Percentiles rank a stretch among this genome's conserved stretches.
phyloP scores from a whole-genome alignment of 2,797 vertebrate genomes.

The Remorina albescens region DNA sequence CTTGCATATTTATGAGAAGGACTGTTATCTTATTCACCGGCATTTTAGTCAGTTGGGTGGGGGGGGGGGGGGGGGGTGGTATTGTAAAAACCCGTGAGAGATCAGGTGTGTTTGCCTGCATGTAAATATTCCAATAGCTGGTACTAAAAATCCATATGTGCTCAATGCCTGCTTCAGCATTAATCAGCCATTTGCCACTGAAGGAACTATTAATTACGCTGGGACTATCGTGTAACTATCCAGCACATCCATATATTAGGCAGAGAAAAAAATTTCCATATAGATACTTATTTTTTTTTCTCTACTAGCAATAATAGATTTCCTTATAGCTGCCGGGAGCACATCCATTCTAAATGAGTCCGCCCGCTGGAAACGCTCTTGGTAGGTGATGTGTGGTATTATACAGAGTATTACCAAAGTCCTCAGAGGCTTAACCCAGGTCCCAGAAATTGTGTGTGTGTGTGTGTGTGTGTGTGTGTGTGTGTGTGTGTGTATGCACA shows the following conservation, averaged over 20 bases:
- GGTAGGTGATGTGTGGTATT: constrained; percentile 67
- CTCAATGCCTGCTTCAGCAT: constrained; percentile 61
- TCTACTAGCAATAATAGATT: constrained; percentile 73
- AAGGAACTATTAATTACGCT: constrained; percentile 72
- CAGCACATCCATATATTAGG: constrained; percentile 55
- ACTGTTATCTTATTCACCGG: neutral
- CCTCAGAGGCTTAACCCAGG: constrained; percentile 62
- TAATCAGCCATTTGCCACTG: constrained; percentile 59
- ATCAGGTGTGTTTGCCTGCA: constrained; percentile 48
- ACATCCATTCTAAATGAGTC: constrained; percentile 73
- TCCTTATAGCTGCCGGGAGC: constrained; percentile 73
- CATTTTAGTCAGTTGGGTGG: neutral
- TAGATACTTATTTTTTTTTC: constrained; percentile 66
- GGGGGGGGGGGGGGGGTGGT: too few species aligned
- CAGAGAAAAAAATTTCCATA: constrained; percentile 65
- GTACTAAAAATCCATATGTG: constrained; percentile 58
- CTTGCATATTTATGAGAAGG: too few species aligned
- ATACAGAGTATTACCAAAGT: constrained; percentile 59
- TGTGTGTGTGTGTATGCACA: constrained; percentile 23
- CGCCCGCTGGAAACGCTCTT: constrained; percentile 63
- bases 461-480: constrained; percentile 6
- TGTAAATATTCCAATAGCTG: constrained; percentile 62
- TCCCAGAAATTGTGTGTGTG: constrained; percentile 29
- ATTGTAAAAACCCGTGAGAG: constrained; percentile 10
- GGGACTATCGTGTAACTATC: constrained; percentile 72